Evolutionary conservation across 2,888 invertebrate genomes (phyloP), one percentile per base, ranked within the genome.

Genomic region (Acleris emargana): DNA sequence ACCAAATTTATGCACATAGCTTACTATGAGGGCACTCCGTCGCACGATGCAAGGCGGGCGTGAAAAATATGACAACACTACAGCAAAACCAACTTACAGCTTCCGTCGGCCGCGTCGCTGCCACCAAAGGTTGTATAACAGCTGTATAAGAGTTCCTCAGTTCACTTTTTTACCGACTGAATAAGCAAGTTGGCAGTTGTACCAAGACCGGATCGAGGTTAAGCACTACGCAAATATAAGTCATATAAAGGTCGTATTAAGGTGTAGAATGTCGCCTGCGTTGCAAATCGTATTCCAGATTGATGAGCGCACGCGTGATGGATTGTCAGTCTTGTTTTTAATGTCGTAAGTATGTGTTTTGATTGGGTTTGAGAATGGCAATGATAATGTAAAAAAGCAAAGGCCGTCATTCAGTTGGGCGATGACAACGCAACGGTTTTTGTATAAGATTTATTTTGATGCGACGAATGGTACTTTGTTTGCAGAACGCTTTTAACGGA

Each of bases 1-100:
- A 77, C 73, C 18, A 78, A 89, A 90, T 84, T 84, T 90, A 90
- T 90, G 89, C 89, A 89, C 89, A 89, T 89, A 88, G 84, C 80
- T 88, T 87, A 88, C 80, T 69, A 71, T 74, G 81, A 83, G 80
- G 80, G 77, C 81, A 78, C 85, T 86, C 72, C 77, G 78, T 78
- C 79, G 78, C 81, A 78, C 77, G 75, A 75, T 80, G 77, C 77
- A 68, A 71, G 69, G 70, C 70, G 69, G 63, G 75, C 73, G 75
- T 74, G 74, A 75, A 76, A 76, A 75, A 76, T 76, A 72, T 75
- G 70, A 72, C 74, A 75, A 75, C 73, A 76, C 73, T 73, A 64
- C 63, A 64, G 58, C 54, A 55, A 58, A n/a, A 49, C 62, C 42
- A 62, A 57, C 67, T 38, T 52, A 43, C 28, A 20, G 18, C 13